Base-by-base conservation (phyloP, 2,888 invertebrate species). In the Plebejus anna region DNA sequence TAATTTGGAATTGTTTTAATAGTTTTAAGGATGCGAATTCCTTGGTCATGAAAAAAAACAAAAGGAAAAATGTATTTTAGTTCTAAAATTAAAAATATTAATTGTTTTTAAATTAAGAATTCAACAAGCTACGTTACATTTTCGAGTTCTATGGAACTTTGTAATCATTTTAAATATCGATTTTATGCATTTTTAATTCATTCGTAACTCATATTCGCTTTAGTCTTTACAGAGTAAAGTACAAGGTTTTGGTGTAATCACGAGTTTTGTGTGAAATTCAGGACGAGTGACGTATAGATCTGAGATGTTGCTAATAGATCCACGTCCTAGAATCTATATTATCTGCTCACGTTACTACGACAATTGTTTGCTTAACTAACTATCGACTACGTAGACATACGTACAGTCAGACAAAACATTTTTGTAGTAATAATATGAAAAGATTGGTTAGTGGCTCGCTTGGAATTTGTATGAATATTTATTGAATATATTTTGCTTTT, bases 271-370 rank as follows among this genome's bases (percentile, higher is more conserved):
- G 22, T 59, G 22, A 59, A 59, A 59, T 57, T 57, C 5, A 59
- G 9, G 13, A 66, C 32, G 32, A 32, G 66, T 36, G 66, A 66
- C 66, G 32, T 16, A 36, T 32, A 36, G 3, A 22, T 11, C 61
- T 9, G 9, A 61, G 7, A 66, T 36, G 66, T 66, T 66, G 66
- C 32, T 66, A 66, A 66, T 66, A 32, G 66, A 36, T 66, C 4
- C 28, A 66, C 32, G 66, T 66, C 66, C 66, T 66, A 66, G 66
- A 66, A 66, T 66, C 32, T 36, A 36, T 66, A 66, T 66, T 66
- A 66, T 66, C 66, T 36, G 13, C 32, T 66, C 66, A 36, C 66
- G 66, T 66, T 66, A 66, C 66, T 13, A 66, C 5, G 32, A 66
- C 66, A 66, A 66, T 11, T 66, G 66, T 66, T 66, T 66, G 66